Evolutionary conservation across 2,797 vertebrate genomes (phyloP).

Genomic region (Cirrhinus molitorella): DNA sequence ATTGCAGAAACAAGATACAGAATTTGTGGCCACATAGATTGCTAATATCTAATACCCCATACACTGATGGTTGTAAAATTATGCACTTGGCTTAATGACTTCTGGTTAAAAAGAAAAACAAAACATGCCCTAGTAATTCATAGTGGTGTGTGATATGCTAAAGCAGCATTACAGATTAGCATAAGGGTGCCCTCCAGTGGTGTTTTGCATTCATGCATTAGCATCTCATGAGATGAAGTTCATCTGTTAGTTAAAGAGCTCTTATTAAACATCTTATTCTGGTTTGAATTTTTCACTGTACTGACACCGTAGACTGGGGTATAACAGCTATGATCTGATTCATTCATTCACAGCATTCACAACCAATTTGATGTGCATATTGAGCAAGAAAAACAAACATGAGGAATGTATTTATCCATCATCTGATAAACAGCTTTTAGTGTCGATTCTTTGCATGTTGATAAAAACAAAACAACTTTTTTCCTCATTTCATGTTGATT

Average conservation of each 20-base stretch:
- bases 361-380: not conserved
- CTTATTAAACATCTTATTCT: not conserved
- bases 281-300: not conserved
- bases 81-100: not conserved
- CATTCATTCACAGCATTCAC: not conserved
- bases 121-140: no score
- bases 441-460: not conserved
- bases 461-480: not conserved
- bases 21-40: not conserved
- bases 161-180: not conserved
- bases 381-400: not conserved
- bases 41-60: not conserved
- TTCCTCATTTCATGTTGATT: not conserved
- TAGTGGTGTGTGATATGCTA: not conserved
- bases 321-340: not conserved
- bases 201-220: not conserved
- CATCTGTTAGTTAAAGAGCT: not conserved
- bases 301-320: not conserved
- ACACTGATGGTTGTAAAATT: not conserved
- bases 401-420: not conserved
- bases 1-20: not conserved
- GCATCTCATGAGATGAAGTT: not conserved
- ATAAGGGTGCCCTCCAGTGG: constrained; percentile 12
- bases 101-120: not conserved
- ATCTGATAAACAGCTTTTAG: not conserved